These are phyloP conservation scores for Megaceryle alcyon DNA, from an alignment of 2,797 vertebrate species.

Conservation along the genomic window DNA sequence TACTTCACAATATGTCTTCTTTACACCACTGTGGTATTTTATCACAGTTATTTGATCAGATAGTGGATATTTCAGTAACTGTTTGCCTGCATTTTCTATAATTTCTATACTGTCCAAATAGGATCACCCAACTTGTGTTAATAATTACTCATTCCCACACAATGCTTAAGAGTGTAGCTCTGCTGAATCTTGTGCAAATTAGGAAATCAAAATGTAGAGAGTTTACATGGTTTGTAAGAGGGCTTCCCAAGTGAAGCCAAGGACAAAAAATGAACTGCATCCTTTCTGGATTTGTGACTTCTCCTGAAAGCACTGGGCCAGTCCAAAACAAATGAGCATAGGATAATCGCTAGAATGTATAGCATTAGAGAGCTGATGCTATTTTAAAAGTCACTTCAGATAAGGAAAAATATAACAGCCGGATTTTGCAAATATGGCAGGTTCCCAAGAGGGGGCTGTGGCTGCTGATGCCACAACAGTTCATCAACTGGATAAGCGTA, in stretches of 20 bases:
- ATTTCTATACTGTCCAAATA: background rate
- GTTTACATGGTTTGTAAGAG: background rate
- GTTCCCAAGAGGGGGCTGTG: background rate
- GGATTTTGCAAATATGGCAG: background rate
- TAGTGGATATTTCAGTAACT: background rate
- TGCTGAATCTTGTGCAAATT: background rate
- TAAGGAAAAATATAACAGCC: background rate
- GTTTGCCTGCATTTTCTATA: background rate
- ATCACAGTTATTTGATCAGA: background rate
- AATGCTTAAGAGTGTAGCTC: background rate
- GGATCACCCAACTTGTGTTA: background rate
- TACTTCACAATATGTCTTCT: background rate
- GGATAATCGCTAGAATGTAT: background rate
- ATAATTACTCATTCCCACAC: background rate
- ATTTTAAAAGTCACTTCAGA: background rate
- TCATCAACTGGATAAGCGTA: background rate
- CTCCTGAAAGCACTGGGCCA: background rate
- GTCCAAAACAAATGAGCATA: background rate
- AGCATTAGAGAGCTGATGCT: background rate
- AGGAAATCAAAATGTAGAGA: background rate
- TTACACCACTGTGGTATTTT: background rate
- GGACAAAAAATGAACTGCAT: background rate
- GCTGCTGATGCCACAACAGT: background rate
- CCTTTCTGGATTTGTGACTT: background rate
- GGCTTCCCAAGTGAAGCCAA: background rate